These are phyloP conservation scores for Tachypleus tridentatus DNA, from an alignment of 1,140 invertebrate genomes.

Conservation along the genomic window DNA sequence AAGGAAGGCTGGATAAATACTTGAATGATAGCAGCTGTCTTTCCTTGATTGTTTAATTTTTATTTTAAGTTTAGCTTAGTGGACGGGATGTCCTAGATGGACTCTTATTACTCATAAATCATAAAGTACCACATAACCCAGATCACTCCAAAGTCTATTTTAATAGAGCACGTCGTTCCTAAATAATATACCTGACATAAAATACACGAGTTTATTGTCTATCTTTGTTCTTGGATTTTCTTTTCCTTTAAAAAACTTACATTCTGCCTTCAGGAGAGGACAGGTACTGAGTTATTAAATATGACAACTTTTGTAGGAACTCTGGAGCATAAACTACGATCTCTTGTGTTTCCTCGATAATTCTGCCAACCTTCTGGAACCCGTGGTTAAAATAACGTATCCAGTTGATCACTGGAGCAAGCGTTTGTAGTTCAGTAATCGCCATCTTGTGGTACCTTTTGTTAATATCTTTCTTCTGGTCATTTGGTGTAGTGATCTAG, in stretches of 20 bases:
- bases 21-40: no score
- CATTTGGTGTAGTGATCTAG: neutral
- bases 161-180: no score
- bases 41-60: no score
- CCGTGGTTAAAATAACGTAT: neutral
- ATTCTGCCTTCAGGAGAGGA: conserved; percentile 1
- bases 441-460: neutral
- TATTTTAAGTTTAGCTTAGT: no score
- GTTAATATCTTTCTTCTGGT: neutral
- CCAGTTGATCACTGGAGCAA: neutral
- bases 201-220: no score
- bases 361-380: neutral
- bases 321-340: neutral
- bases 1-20: no score
- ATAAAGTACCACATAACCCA: no score
- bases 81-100: no score
- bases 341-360: neutral
- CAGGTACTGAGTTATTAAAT: neutral
- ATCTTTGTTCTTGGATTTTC: neutral
- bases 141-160: no score
- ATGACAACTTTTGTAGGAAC: neutral
- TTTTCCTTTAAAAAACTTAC: conserved; percentile 24
- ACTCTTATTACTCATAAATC: no score
- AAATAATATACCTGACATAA: no score
- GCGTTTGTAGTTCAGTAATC: neutral